Evolutionary conservation across 2,113 vertebrate species (phyloP).

Genomic region (Meleagris gallopavo): DNA sequence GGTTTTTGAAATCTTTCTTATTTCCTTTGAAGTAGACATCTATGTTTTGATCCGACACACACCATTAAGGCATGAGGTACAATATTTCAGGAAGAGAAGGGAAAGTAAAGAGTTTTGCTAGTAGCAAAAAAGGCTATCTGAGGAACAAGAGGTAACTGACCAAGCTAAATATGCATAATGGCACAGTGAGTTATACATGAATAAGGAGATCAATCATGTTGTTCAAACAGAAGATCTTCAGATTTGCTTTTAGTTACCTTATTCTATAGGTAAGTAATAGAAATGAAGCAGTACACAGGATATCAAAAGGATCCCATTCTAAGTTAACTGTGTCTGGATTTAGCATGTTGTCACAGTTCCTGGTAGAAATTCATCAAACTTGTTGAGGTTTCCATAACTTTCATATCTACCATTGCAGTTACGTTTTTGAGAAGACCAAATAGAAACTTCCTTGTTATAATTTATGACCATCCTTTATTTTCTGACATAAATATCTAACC

Average conservation of each 20-base stretch:
- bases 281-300: background rate
- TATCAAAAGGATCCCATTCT: background rate
- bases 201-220: background rate
- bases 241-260: background rate
- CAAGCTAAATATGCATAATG: background rate
- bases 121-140: background rate
- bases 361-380: background rate
- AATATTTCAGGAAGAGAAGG: background rate
- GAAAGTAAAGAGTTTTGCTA: background rate
- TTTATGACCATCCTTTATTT: background rate
- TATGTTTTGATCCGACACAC: background rate
- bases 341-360: background rate
- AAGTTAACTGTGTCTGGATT: background rate
- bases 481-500: background rate
- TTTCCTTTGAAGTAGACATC: background rate
- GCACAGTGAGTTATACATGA: fast-evolving
- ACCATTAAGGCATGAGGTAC: background rate
- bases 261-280: background rate
- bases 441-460: background rate
- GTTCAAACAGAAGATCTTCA: background rate
- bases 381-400: background rate
- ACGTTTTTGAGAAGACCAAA: background rate
- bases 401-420: background rate
- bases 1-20: background rate
- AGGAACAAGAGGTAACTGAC: background rate